These are phyloP conservation scores for Oceanodroma tethys DNA, from an alignment of 2,113 vertebrate species.

Conservation along the genomic window DNA sequence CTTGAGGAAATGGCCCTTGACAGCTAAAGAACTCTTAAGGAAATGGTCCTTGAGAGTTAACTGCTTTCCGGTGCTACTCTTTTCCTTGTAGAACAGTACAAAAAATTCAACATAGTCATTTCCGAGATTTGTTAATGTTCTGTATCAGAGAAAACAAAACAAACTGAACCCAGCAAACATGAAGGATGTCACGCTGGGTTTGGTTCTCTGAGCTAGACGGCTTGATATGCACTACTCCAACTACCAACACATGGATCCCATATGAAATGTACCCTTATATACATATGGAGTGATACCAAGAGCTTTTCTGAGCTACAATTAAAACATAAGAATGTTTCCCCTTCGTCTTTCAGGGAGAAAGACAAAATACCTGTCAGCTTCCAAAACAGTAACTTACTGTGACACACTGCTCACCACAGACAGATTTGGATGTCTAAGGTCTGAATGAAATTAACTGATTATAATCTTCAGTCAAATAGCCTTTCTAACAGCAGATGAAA, in stretches of 20 bases:
- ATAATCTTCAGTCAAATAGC: neutral
- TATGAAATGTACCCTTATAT: neutral
- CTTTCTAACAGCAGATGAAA: neutral
- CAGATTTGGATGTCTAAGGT: neutral
- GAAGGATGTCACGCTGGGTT: neutral
- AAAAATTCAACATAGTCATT: neutral
- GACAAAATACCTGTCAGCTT: neutral
- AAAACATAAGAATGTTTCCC: neutral
- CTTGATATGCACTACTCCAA: neutral
- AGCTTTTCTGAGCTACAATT: neutral
- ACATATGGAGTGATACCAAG: neutral
- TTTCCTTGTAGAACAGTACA: neutral
- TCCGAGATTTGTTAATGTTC: neutral
- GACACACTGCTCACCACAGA: neutral
- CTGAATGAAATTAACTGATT: neutral
- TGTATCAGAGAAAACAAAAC: neutral
- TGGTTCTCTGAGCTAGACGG: neutral
- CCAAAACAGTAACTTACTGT: neutral
- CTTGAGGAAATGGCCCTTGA: neutral
- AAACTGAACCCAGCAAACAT: neutral
- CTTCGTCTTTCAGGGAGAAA: neutral
- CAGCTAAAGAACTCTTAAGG: neutral
- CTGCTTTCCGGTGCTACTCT: neutral
- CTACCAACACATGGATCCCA: neutral
- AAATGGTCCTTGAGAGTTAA: neutral